phyloP scores from a whole-genome alignment of 2,797 vertebrate genomes.

The Crenichthys baileyi region DNA sequence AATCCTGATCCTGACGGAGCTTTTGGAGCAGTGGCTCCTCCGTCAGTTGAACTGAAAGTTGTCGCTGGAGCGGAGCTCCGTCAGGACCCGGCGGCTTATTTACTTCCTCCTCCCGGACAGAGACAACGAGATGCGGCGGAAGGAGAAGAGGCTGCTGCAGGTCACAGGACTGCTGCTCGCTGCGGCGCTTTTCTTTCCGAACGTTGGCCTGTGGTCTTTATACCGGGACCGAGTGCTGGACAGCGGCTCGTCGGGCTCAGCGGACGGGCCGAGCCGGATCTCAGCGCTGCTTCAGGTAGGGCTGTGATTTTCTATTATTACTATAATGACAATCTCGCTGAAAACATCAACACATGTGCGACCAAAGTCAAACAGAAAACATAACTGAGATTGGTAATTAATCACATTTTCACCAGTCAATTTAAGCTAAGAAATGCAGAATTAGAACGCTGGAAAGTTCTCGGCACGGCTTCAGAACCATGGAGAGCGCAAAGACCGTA shows the following conservation, averaged over 20 bases:
- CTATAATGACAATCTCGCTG: neutral
- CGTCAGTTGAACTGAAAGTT: neutral
- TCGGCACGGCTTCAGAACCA: slow-evolving; percentile 10
- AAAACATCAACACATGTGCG: too few relatives aligned
- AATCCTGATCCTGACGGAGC: neutral
- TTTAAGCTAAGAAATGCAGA: neutral
- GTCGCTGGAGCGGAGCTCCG: neutral
- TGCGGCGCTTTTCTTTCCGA: slow-evolving; percentile 91
- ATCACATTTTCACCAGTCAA: too few relatives aligned
- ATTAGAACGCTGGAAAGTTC: neutral
- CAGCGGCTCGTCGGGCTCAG: slow-evolving; percentile 70
- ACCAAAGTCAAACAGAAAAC: too few relatives aligned
- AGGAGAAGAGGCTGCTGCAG: slow-evolving; percentile 92
- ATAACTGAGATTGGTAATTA: neutral
- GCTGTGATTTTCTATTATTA: neutral
- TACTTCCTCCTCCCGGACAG: neutral
- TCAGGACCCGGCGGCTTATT: neutral
- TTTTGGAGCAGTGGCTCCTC: neutral
- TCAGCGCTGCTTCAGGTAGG: slow-evolving; percentile 1
- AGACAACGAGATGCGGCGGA: slow-evolving; percentile 83
- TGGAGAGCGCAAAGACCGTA: slow-evolving; percentile 3
- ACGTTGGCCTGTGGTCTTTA: slow-evolving; percentile 92
- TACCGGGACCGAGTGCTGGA: slow-evolving; percentile 89
- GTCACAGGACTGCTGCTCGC: slow-evolving; percentile 86
- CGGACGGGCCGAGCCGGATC: slow-evolving; percentile 67